Conservation (phyloP, 2,113 vertebrate genomes). For the Seriola aureovittata region DNA sequence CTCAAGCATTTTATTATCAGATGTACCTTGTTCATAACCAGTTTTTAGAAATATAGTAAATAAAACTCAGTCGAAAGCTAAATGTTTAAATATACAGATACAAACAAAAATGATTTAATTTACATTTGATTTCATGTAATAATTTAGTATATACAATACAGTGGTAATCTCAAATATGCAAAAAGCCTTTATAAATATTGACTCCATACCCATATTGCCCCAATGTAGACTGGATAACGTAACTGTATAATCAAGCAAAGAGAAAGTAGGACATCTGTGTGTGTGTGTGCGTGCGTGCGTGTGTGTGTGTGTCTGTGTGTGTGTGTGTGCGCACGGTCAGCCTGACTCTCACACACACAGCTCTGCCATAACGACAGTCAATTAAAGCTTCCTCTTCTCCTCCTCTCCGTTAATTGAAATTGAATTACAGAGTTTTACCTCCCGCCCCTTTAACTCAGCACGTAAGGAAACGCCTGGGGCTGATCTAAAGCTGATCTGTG, state of each 20-base stretch:
- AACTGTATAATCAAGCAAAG: slow-evolving; percentile 56
- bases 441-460: slow-evolving; percentile 58
- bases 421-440: slow-evolving; percentile 65
- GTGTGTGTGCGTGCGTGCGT: slow-evolving; percentile 22
- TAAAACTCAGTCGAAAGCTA: neutral
- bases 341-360: slow-evolving; percentile 7
- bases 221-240: slow-evolving; percentile 1
- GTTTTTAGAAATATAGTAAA: neutral
- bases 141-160: neutral
- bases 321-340: slow-evolving; percentile 10
- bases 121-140: neutral
- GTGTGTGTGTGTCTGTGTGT: slow-evolving; percentile 16
- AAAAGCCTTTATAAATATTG: neutral
- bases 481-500: slow-evolving; percentile 13
- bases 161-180: slow-evolving; percentile 6
- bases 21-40: neutral
- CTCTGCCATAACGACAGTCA: slow-evolving; percentile 69
- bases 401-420: slow-evolving; percentile 75
- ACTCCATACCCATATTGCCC: neutral
- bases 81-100: neutral
- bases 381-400: slow-evolving; percentile 72
- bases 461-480: slow-evolving; percentile 67
- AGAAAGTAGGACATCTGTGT: slow-evolving; percentile 70
- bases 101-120: neutral
- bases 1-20: slow-evolving; percentile 19